Evolutionary conservation across 1,140 invertebrate species (phyloP), one percentile per base, ranked within the genome.

Genomic region (Parasteatoda tepidariorum): DNA sequence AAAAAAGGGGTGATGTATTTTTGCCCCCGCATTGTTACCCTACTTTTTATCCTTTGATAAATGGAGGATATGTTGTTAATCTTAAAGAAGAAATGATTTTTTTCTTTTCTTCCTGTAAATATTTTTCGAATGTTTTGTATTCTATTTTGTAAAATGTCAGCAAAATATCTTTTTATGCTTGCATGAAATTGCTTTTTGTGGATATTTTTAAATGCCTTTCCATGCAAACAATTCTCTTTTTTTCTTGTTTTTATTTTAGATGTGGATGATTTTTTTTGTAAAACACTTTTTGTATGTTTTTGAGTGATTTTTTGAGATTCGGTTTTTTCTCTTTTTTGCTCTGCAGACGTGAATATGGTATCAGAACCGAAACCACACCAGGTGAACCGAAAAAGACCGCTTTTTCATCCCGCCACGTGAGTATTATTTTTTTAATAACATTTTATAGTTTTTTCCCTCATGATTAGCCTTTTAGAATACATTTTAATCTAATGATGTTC

Each of bases 311-410:
- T 73, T 59, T 74, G 79, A 83, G 2, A 18, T 84, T 86, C 79
- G 68, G 92, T 92, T 67, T 54, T 55, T 79, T 55, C 31, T 70
- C 18, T 70, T 70, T 82, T 59, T 71, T 31, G 54, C 30, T 28
- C 9, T 28, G 62, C 90, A 94, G 93, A 94, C 91, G 93, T 94
- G 33, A 95, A 95, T 89, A 93, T 95, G 93, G 94, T 95, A 54
- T 93, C 94, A 24, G 94, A 95, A 88, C 94, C 94, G 33, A 95
- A 95, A 89, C 92, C 93, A 62, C 94, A 95, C 89, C 94, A 95
- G 90, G 94, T 93, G 68, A 93, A 93, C 84, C 90, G 94, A 85
- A 95, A 95, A 88, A 89, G 94, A 83, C 93, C 94, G 6, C 48
- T 68, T 28, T 76, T 76, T 61, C 64, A 59, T 38, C 73, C 73